Conservation (phyloP, 1,140 invertebrate genomes). For the Formica exsecta region DNA sequence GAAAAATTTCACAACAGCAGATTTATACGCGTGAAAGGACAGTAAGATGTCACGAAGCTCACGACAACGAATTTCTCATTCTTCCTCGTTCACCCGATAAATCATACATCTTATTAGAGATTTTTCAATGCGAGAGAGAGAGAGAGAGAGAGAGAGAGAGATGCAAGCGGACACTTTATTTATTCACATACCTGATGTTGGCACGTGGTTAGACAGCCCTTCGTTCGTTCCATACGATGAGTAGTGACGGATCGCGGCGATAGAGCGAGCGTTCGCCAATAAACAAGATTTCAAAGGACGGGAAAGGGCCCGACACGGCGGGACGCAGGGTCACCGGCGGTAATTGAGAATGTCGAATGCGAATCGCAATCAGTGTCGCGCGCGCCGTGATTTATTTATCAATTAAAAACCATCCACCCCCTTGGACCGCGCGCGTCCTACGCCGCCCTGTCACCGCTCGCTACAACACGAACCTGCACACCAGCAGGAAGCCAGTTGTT, state of each 20-base stretch:
- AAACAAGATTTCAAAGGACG: conserved; percentile 65
- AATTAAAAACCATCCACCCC: conserved; percentile 70
- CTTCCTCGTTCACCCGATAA: conserved; percentile 46
- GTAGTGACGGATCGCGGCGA: conserved; percentile 55
- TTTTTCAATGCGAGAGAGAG: conserved; percentile 23
- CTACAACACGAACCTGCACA: conserved; percentile 53
- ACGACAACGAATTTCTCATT: conserved; percentile 57
- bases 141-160: neutral
- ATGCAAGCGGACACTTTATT: conserved; percentile 1
- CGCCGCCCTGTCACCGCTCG: conserved; percentile 12
- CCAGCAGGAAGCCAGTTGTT: conserved; percentile 77
- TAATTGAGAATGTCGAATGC: conserved; percentile 65
- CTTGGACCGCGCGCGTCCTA: conserved; percentile 18
- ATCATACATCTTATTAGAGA: conserved; percentile 58
- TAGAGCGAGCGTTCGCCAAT: conserved; percentile 55
- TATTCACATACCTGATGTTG: conserved; percentile 24
- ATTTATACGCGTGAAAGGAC: conserved; percentile 43
- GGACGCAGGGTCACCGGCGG: conserved; percentile 26
- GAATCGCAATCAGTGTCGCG: conserved; percentile 53
- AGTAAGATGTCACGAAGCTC: conserved; percentile 52
- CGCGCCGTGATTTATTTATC: conserved; percentile 73
- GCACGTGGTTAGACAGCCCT: conserved; percentile 38
- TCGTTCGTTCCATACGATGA: conserved; percentile 20
- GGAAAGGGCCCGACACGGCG: conserved; percentile 47
- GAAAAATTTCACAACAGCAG: conserved; percentile 52